Evolutionary conservation across 2,797 vertebrate species (phyloP).

Genomic region (Phrynocephalus vlangalii): DNA sequence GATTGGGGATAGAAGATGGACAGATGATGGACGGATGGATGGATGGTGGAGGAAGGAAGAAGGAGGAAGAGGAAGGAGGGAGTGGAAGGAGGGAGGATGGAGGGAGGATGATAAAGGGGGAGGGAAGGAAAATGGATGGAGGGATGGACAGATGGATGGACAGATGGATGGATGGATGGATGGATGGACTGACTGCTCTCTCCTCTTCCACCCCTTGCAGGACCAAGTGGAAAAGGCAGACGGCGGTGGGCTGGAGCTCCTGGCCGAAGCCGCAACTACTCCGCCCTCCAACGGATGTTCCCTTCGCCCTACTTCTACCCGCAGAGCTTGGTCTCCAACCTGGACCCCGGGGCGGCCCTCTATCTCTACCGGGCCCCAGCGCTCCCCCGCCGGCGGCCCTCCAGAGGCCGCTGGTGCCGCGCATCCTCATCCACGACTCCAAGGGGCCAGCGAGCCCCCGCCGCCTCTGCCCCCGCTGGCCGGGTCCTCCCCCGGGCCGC

Average conservation of each 20-base stretch:
- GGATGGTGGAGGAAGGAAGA: too few species aligned
- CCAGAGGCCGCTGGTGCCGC: constrained; percentile 93
- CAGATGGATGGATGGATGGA: too few species aligned
- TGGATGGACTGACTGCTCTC: background rate
- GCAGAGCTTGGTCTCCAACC: constrained; percentile 93
- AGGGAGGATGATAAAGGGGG: too few species aligned
- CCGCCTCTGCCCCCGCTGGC: constrained; percentile 89
- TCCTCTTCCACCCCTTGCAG: constrained; percentile 71
- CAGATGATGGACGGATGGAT: too few species aligned
- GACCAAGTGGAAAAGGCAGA: constrained; percentile 99
- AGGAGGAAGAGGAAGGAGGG: too few species aligned
- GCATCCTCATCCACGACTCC: constrained; percentile 95
- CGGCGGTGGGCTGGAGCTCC: constrained; percentile 93
- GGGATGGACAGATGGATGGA: too few species aligned
- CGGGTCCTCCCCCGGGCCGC: constrained; percentile 89
- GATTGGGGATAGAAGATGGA: too few species aligned
- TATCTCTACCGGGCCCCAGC: constrained; percentile 82
- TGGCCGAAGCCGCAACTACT: constrained; percentile 98
- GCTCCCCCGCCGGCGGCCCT: constrained; percentile 88
- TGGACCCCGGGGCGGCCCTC: constrained; percentile 84
- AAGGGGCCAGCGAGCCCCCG: constrained; percentile 89
- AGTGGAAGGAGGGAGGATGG: too few species aligned
- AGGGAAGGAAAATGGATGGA: too few species aligned
- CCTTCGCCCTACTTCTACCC: constrained; percentile 99
- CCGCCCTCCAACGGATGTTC: constrained; percentile 97